These are phyloP conservation scores for Actinia tenebrosa DNA, from an alignment of 64 coral and sea anemone species.

Conservation along the genomic window DNA sequence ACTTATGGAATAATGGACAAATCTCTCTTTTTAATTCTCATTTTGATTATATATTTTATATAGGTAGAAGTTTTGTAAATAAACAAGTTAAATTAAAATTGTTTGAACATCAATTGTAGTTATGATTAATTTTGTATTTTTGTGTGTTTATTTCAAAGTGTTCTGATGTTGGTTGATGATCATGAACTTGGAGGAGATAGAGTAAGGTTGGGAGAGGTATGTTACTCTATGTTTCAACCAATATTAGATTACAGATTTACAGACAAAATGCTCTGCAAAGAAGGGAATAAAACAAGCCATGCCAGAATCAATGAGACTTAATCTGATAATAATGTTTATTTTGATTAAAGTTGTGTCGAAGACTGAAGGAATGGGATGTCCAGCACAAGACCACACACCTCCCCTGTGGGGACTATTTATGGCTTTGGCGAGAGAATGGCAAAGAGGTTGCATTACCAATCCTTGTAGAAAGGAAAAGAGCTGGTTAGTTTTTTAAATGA, in stretches of 20 bases:
- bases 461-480: conserved; percentile 58
- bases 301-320: background rate
- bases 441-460: conserved; percentile 45
- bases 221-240: background rate
- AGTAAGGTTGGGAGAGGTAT: conserved; percentile 49
- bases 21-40: too few species aligned
- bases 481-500: conserved; percentile 11
- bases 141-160: background rate
- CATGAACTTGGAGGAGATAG: conserved; percentile 56
- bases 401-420: conserved; percentile 67
- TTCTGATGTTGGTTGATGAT: conserved; percentile 52
- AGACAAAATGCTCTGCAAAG: too few species aligned
- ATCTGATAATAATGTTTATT: background rate
- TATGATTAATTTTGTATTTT: background rate
- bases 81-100: too few species aligned
- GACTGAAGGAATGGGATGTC: conserved; percentile 55
- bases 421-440: conserved; percentile 47
- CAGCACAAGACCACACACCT: conserved; percentile 40
- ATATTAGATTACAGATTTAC: too few species aligned
- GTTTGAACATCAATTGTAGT: too few species aligned
- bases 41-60: too few species aligned
- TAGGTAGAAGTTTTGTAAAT: too few species aligned
- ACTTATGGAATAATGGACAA: too few species aligned
- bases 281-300: background rate
- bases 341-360: conserved; percentile 42